These are phyloP conservation scores for Acromyrmex echinatior DNA, from an alignment of 1,140 invertebrate genomes.

Conservation along the genomic window DNA sequence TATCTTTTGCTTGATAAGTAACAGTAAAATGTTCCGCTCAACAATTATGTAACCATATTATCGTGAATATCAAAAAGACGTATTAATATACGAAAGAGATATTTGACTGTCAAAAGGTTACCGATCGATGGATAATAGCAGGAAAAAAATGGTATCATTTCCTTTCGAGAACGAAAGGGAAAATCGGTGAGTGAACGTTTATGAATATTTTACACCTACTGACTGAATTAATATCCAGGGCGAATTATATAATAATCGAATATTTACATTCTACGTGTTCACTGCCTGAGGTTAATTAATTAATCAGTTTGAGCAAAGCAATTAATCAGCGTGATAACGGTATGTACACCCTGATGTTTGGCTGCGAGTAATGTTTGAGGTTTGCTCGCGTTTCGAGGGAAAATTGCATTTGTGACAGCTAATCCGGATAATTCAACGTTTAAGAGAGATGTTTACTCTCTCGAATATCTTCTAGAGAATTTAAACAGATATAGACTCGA, in stretches of 20 bases:
- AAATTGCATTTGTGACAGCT: slow-evolving; percentile 19
- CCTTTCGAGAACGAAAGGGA: slow-evolving; percentile 8
- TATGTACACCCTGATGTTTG: neutral
- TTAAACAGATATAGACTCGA: neutral
- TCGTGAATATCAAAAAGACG: slow-evolving; percentile 3
- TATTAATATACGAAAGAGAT: neutral
- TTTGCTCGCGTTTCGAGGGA: slow-evolving; percentile 6
- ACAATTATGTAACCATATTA: neutral
- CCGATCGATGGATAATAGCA: neutral
- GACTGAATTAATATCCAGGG: slow-evolving; percentile 67
- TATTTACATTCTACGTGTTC: slow-evolving; percentile 64
- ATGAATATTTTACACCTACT: neutral
- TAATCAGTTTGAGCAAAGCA: slow-evolving; percentile 23
- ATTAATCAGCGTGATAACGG: slow-evolving; percentile 53
- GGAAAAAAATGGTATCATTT: neutral
- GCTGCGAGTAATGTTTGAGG: slow-evolving; percentile 19
- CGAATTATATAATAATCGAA: slow-evolving; percentile 77
- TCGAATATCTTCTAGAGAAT: neutral
- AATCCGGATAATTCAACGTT: slow-evolving; percentile 21
- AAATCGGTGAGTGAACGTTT: slow-evolving; percentile 42
- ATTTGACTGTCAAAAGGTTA: neutral
- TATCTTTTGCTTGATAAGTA: neutral
- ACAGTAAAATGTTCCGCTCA: neutral
- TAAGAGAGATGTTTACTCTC: slow-evolving; percentile 23
- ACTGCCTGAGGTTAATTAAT: slow-evolving; percentile 20